A percentile compares a stretch with the other conserved stretches of the same genome.
These are phyloP conservation scores for Aspidiotus destructor DNA, from an alignment of 2,888 invertebrate species.

Conservation along the genomic window DNA sequence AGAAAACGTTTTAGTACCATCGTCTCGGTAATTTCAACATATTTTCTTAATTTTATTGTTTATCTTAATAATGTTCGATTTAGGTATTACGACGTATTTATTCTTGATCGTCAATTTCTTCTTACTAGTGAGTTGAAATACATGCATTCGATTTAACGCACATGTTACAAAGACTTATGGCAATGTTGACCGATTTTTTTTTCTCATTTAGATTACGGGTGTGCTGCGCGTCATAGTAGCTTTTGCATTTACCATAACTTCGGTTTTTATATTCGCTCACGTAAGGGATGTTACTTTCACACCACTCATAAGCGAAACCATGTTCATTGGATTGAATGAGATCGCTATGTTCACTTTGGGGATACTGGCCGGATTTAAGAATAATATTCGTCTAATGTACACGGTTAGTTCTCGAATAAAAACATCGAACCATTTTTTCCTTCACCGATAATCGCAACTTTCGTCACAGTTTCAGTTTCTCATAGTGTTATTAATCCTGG, in stretches of 20 bases:
- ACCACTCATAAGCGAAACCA: background rate
- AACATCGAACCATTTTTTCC: background rate
- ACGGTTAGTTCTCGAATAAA: conserved; percentile 5
- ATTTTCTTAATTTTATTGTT: too few relatives aligned
- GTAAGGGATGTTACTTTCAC: conserved; percentile 15
- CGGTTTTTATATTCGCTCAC: conserved; percentile 11
- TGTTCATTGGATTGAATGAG: conserved; percentile 13
- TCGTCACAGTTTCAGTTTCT: background rate
- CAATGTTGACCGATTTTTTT: background rate
- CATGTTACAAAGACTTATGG: background rate
- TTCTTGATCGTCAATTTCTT: conserved; percentile 14
- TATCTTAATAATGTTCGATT: conserved; percentile 2
- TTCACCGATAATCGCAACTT: background rate
- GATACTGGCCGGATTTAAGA: conserved; percentile 24
- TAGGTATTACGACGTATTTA: conserved; percentile 22
- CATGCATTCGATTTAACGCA: background rate
- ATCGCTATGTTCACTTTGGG: conserved; percentile 18
- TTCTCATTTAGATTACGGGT: conserved; percentile 11
- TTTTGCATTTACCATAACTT: conserved; percentile 8
- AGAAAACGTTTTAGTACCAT: too few relatives aligned
- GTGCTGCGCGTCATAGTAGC: conserved; percentile 8
- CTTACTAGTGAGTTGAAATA: conserved; percentile 13
- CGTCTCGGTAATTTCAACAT: too few relatives aligned
- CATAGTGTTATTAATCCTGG: too few relatives aligned
- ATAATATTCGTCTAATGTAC: conserved; percentile 16